These are phyloP conservation scores for Lepidocolaptes lacrymiger DNA, from an alignment of 2,797 vertebrate genomes.

Conservation along the genomic window DNA sequence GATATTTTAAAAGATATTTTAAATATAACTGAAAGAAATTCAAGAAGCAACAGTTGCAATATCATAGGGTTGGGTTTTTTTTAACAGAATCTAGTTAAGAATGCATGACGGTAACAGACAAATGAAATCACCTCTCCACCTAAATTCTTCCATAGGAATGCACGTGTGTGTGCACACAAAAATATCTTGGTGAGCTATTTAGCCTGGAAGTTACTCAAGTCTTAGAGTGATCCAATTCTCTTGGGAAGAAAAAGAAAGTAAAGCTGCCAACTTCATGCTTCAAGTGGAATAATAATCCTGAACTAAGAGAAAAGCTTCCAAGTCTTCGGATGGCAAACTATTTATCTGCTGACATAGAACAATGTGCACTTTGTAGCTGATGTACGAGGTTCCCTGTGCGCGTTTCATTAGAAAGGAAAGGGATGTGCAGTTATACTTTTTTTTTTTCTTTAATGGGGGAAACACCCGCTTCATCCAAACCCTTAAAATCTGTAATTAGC, in stretches of 20 bases:
- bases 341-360: constrained; percentile 71
- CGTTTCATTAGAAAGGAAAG: not conserved
- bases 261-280: constrained; percentile 66
- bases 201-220: constrained; percentile 45
- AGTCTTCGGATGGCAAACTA: constrained; percentile 67
- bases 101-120: not conserved
- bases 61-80: not conserved
- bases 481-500: constrained; percentile 22
- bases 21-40: not conserved
- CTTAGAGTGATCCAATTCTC: constrained; percentile 55
- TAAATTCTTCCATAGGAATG: constrained; percentile 19
- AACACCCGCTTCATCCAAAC: constrained; percentile 1
- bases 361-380: constrained; percentile 56
- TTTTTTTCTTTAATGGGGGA: not conserved
- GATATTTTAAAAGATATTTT: not conserved
- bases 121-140: constrained; percentile 7
- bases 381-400: constrained; percentile 24
- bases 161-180: not conserved
- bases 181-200: constrained; percentile 40
- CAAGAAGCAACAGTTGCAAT: not conserved
- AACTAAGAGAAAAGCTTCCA: constrained; percentile 48
- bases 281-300: constrained; percentile 64
- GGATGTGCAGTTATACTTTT: not conserved
- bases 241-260: constrained; percentile 55
- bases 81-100: not conserved